Percentiles rank a stretch among this genome's conserved stretches.
Conservation (phyloP, 2,888 invertebrate species). For the Smittia sp. region DNA sequence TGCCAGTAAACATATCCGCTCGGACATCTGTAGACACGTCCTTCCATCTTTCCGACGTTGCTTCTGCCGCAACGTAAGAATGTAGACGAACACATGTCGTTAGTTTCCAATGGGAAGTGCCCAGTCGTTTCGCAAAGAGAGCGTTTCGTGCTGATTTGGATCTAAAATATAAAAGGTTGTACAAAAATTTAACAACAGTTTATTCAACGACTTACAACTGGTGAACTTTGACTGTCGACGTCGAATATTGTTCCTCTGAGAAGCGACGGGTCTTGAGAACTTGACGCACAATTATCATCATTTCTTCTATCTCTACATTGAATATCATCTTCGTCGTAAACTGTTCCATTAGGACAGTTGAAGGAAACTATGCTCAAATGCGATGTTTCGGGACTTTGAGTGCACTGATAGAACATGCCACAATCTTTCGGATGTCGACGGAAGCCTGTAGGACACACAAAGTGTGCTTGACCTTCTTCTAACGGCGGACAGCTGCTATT, state of each 20-base stretch:
- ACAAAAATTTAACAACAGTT: slow-evolving; percentile 41
- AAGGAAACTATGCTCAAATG: slow-evolving; percentile 72
- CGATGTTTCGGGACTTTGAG: slow-evolving; percentile 61
- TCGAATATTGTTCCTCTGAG: slow-evolving; percentile 55
- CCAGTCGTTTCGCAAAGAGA: slow-evolving; percentile 67
- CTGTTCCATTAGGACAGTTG: slow-evolving; percentile 72
- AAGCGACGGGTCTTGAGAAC: slow-evolving; percentile 43
- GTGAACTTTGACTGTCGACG: slow-evolving; percentile 23
- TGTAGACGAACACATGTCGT: slow-evolving; percentile 63
- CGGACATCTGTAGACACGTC: slow-evolving; percentile 74
- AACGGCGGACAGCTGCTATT: slow-evolving; percentile 56
- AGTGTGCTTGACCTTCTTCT: slow-evolving; percentile 67
- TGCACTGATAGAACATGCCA: slow-evolving; percentile 81
- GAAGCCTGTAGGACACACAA: slow-evolving; percentile 80
- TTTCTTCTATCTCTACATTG: slow-evolving; percentile 68
- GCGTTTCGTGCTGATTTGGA: slow-evolving; percentile 58
- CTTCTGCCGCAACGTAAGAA: slow-evolving; percentile 69
- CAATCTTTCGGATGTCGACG: slow-evolving; percentile 78
- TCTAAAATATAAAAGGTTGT: slow-evolving; percentile 53
- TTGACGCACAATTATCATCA: slow-evolving; percentile 48
- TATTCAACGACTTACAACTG: slow-evolving; percentile 5
- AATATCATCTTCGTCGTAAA: slow-evolving; percentile 69
- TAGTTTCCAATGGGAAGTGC: slow-evolving; percentile 65
- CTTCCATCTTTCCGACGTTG: slow-evolving; percentile 58
- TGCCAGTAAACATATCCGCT: slow-evolving; percentile 73